Base-by-base conservation (phyloP, 2,113 vertebrate species). In the Coptodon rendalli region DNA sequence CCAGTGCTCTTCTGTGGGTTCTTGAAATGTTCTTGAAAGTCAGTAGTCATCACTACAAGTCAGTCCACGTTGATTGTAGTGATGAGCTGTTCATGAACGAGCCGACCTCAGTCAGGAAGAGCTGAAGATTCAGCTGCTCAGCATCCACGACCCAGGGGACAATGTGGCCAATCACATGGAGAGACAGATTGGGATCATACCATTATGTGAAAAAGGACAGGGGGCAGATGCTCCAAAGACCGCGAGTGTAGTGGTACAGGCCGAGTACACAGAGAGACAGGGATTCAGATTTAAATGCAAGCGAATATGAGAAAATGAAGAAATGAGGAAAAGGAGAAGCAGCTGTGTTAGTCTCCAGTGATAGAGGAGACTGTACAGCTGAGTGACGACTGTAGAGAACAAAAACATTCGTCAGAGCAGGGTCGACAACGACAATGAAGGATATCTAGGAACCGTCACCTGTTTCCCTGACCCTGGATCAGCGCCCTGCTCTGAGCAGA, bases 311-410 rank as follows among this genome's bases (percentile, higher is more conserved):
- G 29, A 63, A 19, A 36, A 19, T 63, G 59, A 4, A 36, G 59
- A 63, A 63, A 63, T 19, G 59, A 59, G 56, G 27, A 59, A 63
- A 63, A 63, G 59, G 59, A 63, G 59, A 63, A 63, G 59, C 31
- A 63, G 29, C 59, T 36, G 59, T 11, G 1, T 54, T 54, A 54
- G n/a, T 6, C 22, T 54, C 12, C 10, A 63, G 59, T 34, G 29
- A 61, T 0, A 34, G 29, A 19, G 59, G 16, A 36, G 59, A 11
- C 9, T 34, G 59, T 0, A 34, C 29, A 63, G 59, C 59, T 63
- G 59, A 63, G 59, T 34, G 59, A 59, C 7, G 54, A 38, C 8
- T 38, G 8, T 9, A 4, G 36, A 27, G 22, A 56, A 16, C 56
- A 59, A 27, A 59, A 31, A 4, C 6, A 0, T 9, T 31, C 56